Evolutionary conservation across 2,888 invertebrate species (phyloP).

Genomic region (Agrenia bidenticulata): DNA sequence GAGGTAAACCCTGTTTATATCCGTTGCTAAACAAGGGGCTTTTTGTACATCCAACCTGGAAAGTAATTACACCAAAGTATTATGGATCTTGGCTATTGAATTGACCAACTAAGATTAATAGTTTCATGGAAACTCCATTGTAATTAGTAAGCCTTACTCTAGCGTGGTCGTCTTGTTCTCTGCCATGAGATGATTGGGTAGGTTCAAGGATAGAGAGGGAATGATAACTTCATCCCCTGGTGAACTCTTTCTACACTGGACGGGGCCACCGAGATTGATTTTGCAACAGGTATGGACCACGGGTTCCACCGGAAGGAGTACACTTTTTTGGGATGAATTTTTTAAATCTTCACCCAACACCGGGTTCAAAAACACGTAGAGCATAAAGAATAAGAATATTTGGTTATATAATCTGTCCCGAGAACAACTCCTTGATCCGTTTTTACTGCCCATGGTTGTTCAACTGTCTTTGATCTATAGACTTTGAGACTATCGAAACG

Average conservation of each 20-base stretch:
- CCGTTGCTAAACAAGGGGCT: not conserved
- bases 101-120: not conserved
- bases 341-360: too few relatives aligned
- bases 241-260: not conserved
- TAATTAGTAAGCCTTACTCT: constrained; percentile 22
- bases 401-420: too few relatives aligned
- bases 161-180: constrained; percentile 29
- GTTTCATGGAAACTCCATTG: too few relatives aligned
- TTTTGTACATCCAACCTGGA: constrained; percentile 20
- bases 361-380: too few relatives aligned
- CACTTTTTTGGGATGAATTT: too few relatives aligned
- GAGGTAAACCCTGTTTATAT: not conserved
- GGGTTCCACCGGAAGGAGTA: too few relatives aligned
- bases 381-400: too few relatives aligned
- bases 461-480: too few relatives aligned
- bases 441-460: too few relatives aligned
- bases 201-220: constrained; percentile 4
- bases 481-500: too few relatives aligned
- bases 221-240: not conserved
- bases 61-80: not conserved
- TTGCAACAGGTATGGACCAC: constrained; percentile 12
- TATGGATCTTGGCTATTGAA: not conserved
- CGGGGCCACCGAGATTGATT: not conserved
- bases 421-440: too few relatives aligned
- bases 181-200: constrained; percentile 31